Base-by-base conservation (phyloP, 2,113 vertebrate species). In the Benitochromis conjunctus region DNA sequence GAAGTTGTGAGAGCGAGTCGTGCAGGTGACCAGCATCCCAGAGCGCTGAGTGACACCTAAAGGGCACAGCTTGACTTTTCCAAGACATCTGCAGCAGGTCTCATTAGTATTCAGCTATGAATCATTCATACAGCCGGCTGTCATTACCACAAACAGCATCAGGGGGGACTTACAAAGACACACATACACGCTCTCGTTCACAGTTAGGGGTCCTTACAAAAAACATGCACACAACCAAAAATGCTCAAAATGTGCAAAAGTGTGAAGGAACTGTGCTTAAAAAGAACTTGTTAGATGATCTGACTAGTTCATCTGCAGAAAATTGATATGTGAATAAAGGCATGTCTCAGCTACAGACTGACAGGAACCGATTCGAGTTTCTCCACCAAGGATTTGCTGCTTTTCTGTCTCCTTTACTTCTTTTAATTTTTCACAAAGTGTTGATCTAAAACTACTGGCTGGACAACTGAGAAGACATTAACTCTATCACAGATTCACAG, bases 41-140 rank as follows among this genome's bases (percentile, higher is more conserved):
- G 29, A 80, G 90, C 64, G 18, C 46, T 85, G 84, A 89, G 81
- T 92, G 93, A 92, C 92, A 91, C 83, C 90, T 87, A 89, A 91
- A 95, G 90, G 91, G 84, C 89, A 84, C 79, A 66, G 88, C 91
- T 82, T 84, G 90, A 90, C 81, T 91, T 86, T 82, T 88, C 71
- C 51, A 29, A 90, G 94, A 91, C 92, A 92, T 94, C 89, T 94
- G 94, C 92, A 91, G 89, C 86, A 19, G 18, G 86, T 89, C 92
- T 94, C 92, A 92, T 95, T 94, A 92, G 85, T 85, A 94, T 94
- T 92, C 90, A 83, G 85, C 85, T 79, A 94, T 94, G 92, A 95
- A 94, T 94, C 93, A 94, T 94, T 94, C 93, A 66, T 88, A 94
- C 82, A 93, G 85, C 88, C 77, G 69, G 81, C 88, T 90, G 86